phyloP scores from a whole-genome alignment of 2,113 vertebrate genomes.

The Oenanthe oenanthe region DNA sequence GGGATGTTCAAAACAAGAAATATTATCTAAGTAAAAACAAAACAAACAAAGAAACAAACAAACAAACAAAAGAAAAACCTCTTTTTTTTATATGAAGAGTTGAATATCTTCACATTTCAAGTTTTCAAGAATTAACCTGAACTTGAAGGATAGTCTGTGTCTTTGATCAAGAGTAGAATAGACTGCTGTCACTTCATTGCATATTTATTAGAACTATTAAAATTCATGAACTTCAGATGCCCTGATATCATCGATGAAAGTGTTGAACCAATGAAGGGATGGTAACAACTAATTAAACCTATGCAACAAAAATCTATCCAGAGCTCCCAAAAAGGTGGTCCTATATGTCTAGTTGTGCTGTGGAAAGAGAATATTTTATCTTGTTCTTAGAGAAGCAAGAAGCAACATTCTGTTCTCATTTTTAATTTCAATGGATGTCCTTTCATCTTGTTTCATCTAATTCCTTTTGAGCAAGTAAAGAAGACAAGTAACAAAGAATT shows the following conservation, averaged over 20 bases:
- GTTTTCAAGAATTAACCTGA: background rate
- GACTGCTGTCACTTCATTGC: background rate
- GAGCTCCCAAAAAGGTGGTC: background rate
- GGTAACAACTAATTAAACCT: background rate
- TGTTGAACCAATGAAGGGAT: background rate
- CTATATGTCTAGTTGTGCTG: background rate
- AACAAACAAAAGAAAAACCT: background rate
- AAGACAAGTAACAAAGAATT: background rate
- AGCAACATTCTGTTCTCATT: background rate
- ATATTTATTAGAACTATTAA: constrained; percentile 24
- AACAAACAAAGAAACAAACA: background rate
- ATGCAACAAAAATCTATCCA: background rate
- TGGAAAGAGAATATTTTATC: background rate
- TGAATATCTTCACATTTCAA: too few relatives aligned
- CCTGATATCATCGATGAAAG: background rate
- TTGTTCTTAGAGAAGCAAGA: background rate
- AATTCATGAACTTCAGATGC: constrained; percentile 6
- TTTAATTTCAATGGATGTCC: background rate
- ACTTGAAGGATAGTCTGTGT: background rate
- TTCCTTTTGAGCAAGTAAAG: background rate
- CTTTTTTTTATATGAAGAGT: background rate
- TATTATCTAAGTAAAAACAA: background rate
- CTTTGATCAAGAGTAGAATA: constrained; percentile 4
- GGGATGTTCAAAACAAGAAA: background rate
- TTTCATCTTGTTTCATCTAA: background rate